Evolutionary conservation across 2,888 invertebrate species (phyloP).

Genomic region (Drosophila borealis): DNA sequence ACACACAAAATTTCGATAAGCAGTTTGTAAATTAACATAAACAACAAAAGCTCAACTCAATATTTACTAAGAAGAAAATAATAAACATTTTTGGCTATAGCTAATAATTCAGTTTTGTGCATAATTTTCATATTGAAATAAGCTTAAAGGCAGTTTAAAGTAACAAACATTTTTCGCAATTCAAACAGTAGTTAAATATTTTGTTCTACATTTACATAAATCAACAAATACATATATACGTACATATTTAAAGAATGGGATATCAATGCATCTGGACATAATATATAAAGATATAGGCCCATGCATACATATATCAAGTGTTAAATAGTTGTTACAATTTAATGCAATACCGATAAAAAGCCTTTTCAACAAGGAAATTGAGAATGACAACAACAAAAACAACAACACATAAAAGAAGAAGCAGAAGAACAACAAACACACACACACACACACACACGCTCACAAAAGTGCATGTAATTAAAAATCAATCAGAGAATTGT

Average conservation of each 20-base stretch:
- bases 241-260: constrained; percentile 51
- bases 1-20: constrained; percentile 21
- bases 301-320: constrained; percentile 66
- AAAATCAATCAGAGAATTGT: constrained; percentile 51
- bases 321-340: constrained; percentile 76
- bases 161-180: constrained; percentile 9
- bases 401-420: not conserved
- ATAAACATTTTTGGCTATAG: not conserved
- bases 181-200: constrained; percentile 28
- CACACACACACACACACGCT: constrained; percentile 13
- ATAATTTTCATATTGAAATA: constrained; percentile 27
- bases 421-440: constrained; percentile 12
- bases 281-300: constrained; percentile 41
- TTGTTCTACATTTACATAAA: constrained; percentile 30
- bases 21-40: constrained; percentile 29
- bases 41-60: constrained; percentile 31
- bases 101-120: constrained; percentile 30
- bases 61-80: constrained; percentile 8
- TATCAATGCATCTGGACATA: constrained; percentile 48
- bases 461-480: constrained; percentile 15
- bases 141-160: constrained; percentile 10
- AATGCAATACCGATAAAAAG: constrained; percentile 16
- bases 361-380: constrained; percentile 28
- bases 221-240: constrained; percentile 34
- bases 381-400: constrained; percentile 30